Evolutionary conservation across 2,797 vertebrate species (phyloP).

Genomic region (Diplodus puntazzo): DNA sequence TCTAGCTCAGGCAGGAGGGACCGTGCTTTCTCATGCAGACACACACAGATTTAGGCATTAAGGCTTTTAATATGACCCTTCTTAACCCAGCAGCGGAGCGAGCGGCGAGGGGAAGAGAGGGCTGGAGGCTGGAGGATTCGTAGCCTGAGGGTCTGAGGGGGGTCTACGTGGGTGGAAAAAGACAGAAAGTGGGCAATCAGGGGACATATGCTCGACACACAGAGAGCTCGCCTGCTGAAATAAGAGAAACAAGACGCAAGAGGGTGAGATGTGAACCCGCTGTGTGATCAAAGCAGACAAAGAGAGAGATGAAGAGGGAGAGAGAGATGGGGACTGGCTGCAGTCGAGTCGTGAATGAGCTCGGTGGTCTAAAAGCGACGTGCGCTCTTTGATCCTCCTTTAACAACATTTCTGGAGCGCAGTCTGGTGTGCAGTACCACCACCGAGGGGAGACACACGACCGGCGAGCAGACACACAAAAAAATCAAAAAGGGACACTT

Average conservation of each 20-base stretch:
- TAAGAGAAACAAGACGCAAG: conserved; percentile 37
- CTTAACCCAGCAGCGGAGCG: conserved; percentile 78
- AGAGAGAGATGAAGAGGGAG: conserved; percentile 42
- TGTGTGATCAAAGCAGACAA: conserved; percentile 69
- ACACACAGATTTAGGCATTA: conserved; percentile 64
- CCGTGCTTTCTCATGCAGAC: conserved; percentile 46
- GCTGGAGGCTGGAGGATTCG: conserved; percentile 44
- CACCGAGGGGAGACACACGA: conserved; percentile 45
- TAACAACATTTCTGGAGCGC: conserved; percentile 54
- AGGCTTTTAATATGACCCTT: conserved; percentile 84
- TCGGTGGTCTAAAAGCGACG: conserved; percentile 52
- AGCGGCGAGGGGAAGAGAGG: conserved; percentile 50
- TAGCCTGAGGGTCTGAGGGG: conserved; percentile 10
- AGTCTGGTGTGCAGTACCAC: conserved; percentile 34
- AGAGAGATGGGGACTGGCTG: conserved; percentile 24
- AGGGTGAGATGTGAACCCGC: conserved; percentile 38
- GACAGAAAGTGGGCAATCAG: conserved; percentile 47
- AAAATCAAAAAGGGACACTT: conserved; percentile 26
- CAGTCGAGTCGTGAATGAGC: conserved; percentile 49
- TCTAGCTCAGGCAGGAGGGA: conserved; percentile 79
- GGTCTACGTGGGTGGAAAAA: conserved; percentile 51
- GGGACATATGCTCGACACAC: conserved; percentile 43
- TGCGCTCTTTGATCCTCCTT: conserved; percentile 62
- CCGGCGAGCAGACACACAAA: conserved; percentile 25
- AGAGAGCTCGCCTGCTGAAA: conserved; percentile 21